Base-by-base conservation (phyloP, 2,888 invertebrate species). In the Axea sp. region DNA sequence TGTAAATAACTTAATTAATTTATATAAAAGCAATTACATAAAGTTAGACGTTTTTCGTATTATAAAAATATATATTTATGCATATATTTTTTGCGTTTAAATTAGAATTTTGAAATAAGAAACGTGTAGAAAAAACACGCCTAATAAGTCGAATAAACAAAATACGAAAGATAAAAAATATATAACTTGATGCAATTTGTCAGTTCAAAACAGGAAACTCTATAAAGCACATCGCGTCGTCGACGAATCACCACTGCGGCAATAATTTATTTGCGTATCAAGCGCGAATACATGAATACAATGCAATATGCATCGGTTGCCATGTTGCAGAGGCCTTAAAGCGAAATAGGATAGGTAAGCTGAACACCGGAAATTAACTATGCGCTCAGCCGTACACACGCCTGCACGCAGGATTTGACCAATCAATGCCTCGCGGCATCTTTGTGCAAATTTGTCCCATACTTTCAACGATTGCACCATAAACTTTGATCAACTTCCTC, bases 291-390 rank as follows among this genome's bases (percentile, higher is more conserved):
- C 62, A 68, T 67, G 51, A 68, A 67, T 73, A 47, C 73, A 67
- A 68, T 73, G 68, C 68, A 73, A 73, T 73, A 68, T 73, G 62
- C 62, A 73, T 67, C 47, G 76, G 73, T 69, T 57, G 71, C 73
- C 73, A 67, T 71, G 30, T 67, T 73, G 73, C 64, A 55, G 60
- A 62, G 51, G 69, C 74, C 68, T 60, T 78, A 72, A 65, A 74
- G 73, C 73, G 75, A 78, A 76, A 77, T 75, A 73, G 75, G 67
- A 57, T 39, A 59, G 76, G 65, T 69, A 68, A 62, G 72, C 78
- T 73, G 86, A 87, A 73, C 77, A 77, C 79, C 65, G 74, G 77
- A 81, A 81, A 82, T 83, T 82, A 82, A 80, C 77, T 76, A 78
- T 81, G 78, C 80, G 77, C 76, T 75, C 74, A 76, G 77, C 77